Conservation (phyloP, 2,113 vertebrate genomes). For the Ovibos moschatus region DNA sequence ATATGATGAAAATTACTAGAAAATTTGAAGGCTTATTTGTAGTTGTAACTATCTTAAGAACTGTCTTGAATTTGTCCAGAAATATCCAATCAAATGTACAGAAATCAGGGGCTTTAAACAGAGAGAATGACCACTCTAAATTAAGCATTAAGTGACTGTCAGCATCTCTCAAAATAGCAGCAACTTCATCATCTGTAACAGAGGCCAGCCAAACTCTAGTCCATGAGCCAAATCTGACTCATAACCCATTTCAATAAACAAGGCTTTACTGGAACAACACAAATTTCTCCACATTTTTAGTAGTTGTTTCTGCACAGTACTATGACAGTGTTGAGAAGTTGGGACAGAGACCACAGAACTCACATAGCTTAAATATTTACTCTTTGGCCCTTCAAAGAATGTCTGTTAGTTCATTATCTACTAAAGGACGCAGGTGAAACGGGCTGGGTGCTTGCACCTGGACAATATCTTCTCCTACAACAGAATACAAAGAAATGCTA, state of each 20-base stretch:
- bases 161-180: neutral
- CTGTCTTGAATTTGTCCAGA: neutral
- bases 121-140: neutral
- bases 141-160: neutral
- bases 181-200: neutral
- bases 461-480: neutral
- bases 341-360: neutral
- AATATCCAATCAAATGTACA: neutral
- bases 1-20: neutral
- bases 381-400: neutral
- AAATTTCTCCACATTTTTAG: neutral
- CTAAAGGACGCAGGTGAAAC: neutral
- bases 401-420: neutral
- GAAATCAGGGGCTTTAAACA: neutral
- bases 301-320: neutral
- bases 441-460: neutral
- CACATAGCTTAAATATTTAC: neutral
- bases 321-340: neutral
- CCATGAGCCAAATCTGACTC: neutral
- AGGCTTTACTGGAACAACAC: neutral
- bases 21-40: neutral
- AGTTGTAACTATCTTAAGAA: neutral
- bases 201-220: fast-evolving
- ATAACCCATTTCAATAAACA: neutral
- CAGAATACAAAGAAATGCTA: neutral